Conservation (phyloP, 2,797 vertebrate species). For the Mionectes olivaceus region DNA sequence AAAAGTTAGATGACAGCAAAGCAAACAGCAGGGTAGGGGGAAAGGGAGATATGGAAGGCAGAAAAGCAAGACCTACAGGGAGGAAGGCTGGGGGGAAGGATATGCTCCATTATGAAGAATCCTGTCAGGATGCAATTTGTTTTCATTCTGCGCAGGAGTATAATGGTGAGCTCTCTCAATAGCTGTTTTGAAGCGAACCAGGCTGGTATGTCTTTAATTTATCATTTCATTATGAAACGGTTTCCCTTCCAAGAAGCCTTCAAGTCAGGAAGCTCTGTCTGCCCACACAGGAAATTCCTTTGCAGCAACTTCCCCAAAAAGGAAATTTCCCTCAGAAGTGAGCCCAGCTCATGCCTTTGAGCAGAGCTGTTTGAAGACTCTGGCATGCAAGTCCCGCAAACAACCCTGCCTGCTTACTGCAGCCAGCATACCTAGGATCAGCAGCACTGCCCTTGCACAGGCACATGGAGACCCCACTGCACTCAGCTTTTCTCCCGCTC, state of each 20-base stretch:
- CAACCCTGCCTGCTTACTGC: conserved; percentile 46
- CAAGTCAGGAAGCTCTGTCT: conserved; percentile 95
- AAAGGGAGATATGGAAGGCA: neutral
- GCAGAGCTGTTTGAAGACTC: conserved; percentile 79
- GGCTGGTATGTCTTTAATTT: conserved; percentile 84
- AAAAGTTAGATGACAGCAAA: neutral
- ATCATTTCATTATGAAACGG: conserved; percentile 88
- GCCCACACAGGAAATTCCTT: conserved; percentile 99
- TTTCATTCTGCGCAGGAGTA: conserved; percentile 75
- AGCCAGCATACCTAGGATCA: neutral
- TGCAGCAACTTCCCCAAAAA: conserved; percentile 96
- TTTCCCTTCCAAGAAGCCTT: conserved; percentile 96
- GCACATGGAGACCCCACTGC: neutral
- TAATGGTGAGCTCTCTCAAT: conserved; percentile 75
- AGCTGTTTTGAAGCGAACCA: conserved; percentile 81
- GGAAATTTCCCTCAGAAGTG: conserved; percentile 97
- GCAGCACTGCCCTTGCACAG: neutral
- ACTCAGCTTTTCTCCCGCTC: neutral
- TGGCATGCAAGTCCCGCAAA: conserved; percentile 71
- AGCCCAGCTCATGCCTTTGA: conserved; percentile 82
- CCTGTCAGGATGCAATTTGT: conserved; percentile 82
- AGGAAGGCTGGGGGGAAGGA: conserved; percentile 62
- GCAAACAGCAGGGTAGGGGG: neutral
- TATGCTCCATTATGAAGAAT: conserved; percentile 63
- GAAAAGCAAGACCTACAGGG: neutral